These are phyloP conservation scores for Stichodactyla mertensii DNA, from an alignment of 64 coral and sea anemone species.

Conservation along the genomic window DNA sequence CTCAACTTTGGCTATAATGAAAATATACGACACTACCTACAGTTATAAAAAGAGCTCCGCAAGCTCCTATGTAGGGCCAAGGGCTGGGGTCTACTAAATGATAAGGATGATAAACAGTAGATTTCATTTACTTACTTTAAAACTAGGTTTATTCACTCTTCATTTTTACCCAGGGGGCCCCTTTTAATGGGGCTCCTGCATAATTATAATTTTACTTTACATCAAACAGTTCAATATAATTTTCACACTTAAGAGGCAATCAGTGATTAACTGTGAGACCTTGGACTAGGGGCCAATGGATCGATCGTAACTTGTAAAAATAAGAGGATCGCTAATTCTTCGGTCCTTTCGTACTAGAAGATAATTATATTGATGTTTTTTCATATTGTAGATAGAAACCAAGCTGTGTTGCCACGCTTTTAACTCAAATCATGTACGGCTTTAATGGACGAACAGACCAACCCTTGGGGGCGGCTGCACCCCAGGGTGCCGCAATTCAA, in stretches of 20 bases:
- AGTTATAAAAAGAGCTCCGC: constrained; percentile 21
- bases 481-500: constrained; percentile 84
- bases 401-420: constrained; percentile 76
- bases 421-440: constrained; percentile 90
- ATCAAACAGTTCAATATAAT: constrained; percentile 70
- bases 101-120: constrained; percentile 44
- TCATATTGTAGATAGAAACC: constrained; percentile 91
- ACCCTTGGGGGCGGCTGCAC: constrained; percentile 71
- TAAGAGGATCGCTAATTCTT: constrained; percentile 72
- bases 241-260: constrained; percentile 76
- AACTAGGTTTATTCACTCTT: constrained; percentile 15
- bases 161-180: constrained; percentile 20
- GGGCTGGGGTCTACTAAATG: constrained; percentile 54
- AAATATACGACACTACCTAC: constrained; percentile 27
- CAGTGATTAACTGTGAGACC: constrained; percentile 55
- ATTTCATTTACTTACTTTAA: constrained; percentile 21
- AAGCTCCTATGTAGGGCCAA: constrained; percentile 34
- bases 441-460: constrained; percentile 92
- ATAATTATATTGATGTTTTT: constrained; percentile 67
- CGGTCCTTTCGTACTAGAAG: constrained; percentile 89
- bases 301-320: constrained; percentile 84
- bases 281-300: constrained; percentile 41
- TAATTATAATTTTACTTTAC: neutral
- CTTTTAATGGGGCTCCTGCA: constrained; percentile 44
- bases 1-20: constrained; percentile 12